Base-by-base conservation (phyloP, 2,797 vertebrate species). In the Melopsittacus undulatus region DNA sequence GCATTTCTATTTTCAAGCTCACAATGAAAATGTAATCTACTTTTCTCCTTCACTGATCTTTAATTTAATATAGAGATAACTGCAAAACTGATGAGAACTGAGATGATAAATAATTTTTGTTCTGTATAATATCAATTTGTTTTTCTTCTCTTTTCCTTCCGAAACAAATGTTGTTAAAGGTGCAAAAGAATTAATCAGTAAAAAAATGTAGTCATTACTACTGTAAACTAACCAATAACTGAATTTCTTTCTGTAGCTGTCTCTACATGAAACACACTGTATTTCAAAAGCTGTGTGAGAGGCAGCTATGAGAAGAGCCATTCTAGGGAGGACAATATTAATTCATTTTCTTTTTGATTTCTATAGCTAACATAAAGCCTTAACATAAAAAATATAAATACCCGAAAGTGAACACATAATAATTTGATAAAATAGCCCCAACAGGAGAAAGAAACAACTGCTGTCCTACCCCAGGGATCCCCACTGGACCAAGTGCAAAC, bases 41-140 rank as follows among this genome's bases (percentile, higher is more conserved):
- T 78, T 91, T 95, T 85, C 92, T 80, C 72, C 92, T 93, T 69
- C 78, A 42, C 63, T 83, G 87, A 56, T 89, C 90, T 91, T 89
- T 79, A 87, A 94, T 91, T 89, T 76, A 87, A 94, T 77, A 83
- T 18, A 91, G 52, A 94, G 87, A 83, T 90, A 92, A 87, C 61
- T 20, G 29, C 45, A 69, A 77, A 84, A 88, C n/a, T 63, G 89
- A 88, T 79, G 83, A 83, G 77, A 78, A 36, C 29, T 5, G 57
- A 68, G 67, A 38, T 64, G 46, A 81, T 34, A 66, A 83, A 62
- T 48, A 61, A 48, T 59, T 14, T 64, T n/a, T 85, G 64, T 14
- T 54, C 42, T 54, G 6, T 10, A 2, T 30, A 73, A 89, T 36
- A 69, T 3, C 54, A 43, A 26, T 48, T 38, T 87, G 38, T 24